These are phyloP conservation scores for Meteorus sp. DNA, from an alignment of 1,140 invertebrate species.

Conservation along the genomic window DNA sequence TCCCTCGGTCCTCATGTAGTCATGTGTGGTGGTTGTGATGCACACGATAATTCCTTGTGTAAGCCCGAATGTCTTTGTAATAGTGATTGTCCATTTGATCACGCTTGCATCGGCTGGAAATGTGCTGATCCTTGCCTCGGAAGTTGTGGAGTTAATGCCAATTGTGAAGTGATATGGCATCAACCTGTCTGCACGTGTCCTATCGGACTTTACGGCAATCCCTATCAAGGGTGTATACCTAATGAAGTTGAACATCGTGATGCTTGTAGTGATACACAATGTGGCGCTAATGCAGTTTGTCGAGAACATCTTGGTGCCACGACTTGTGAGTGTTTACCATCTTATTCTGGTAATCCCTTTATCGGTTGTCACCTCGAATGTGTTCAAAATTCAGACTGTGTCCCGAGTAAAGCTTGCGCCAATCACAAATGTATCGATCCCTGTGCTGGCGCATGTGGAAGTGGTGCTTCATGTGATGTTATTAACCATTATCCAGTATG, in stretches of 20 bases:
- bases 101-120: conserved; percentile 73
- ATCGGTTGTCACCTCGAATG: conserved; percentile 77
- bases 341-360: conserved; percentile 74
- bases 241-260: conserved; percentile 60
- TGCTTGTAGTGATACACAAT: conserved; percentile 70
- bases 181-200: conserved; percentile 77
- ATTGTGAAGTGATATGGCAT: conserved; percentile 75
- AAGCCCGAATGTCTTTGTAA: conserved; percentile 77
- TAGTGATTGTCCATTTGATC: conserved; percentile 77
- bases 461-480: conserved; percentile 73
- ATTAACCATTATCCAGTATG: conserved; percentile 80
- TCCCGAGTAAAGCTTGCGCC: conserved; percentile 68
- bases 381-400: conserved; percentile 77
- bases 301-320: conserved; percentile 62
- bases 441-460: conserved; percentile 75
- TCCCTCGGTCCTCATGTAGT: conserved; percentile 72
- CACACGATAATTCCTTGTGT: conserved; percentile 70
- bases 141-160: conserved; percentile 78
- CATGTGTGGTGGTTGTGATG: conserved; percentile 77
- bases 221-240: conserved; percentile 73
- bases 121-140: conserved; percentile 82
- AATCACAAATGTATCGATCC: conserved; percentile 82
- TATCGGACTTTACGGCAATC: conserved; percentile 75
- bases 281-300: conserved; percentile 77
- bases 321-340: conserved; percentile 68